phyloP scores from a whole-genome alignment of 2,113 vertebrate species.

The Phylloscopus whistleri region DNA sequence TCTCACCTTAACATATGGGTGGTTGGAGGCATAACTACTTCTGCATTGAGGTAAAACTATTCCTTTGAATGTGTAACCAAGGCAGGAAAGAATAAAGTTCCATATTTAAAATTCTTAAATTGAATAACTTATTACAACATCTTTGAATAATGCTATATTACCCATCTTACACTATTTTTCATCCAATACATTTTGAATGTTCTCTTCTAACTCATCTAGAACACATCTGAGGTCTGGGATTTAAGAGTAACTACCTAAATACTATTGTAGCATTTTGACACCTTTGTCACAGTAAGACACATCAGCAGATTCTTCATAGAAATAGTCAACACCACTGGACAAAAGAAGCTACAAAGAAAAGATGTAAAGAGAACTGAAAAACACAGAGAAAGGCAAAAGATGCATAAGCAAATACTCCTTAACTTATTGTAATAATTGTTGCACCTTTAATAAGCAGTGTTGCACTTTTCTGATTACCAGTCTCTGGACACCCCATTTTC shows the following conservation, averaged over 20 bases:
- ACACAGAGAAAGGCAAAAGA: constrained; percentile 45
- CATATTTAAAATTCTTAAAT: neutral
- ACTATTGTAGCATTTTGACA: constrained; percentile 38
- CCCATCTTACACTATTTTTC: neutral
- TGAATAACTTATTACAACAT: constrained; percentile 9
- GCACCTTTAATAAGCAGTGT: neutral
- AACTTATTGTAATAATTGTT: neutral
- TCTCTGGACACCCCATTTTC: neutral
- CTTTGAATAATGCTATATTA: neutral
- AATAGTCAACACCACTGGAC: constrained; percentile 20
- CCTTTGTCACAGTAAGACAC: constrained; percentile 53
- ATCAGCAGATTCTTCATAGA: constrained; percentile 44
- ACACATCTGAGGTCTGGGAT: constrained; percentile 3
- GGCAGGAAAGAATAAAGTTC: constrained; percentile 19
- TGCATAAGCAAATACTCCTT: constrained; percentile 26
- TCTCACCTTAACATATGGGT: neutral
- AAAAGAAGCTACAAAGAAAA: constrained; percentile 11
- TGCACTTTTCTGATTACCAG: neutral
- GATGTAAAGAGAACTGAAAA: neutral
- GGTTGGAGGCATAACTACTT: neutral
- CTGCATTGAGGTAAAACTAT: constrained; percentile 32
- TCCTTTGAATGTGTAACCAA: constrained; percentile 30
- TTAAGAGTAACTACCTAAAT: constrained; percentile 19
- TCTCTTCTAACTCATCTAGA: neutral
- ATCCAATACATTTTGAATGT: neutral